Conservation (phyloP, 2,113 vertebrate genomes). For the Nesogale talazaci region DNA sequence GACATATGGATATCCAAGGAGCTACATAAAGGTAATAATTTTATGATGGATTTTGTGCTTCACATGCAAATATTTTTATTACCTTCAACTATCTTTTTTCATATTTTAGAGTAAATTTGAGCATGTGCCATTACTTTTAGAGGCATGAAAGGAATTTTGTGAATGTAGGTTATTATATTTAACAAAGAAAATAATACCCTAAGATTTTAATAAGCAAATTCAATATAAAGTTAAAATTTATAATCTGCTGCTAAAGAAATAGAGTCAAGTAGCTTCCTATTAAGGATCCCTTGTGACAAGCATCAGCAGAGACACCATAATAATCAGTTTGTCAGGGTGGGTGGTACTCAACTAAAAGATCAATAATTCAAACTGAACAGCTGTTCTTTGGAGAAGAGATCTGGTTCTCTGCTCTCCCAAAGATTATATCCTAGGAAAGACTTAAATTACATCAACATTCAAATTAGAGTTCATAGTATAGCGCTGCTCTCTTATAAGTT, state of each 20-base stretch:
- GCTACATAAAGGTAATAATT: conserved; percentile 61
- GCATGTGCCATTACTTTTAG: background rate
- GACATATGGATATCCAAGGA: conserved; percentile 49
- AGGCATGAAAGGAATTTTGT: background rate
- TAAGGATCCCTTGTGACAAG: background rate
- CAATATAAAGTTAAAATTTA: background rate
- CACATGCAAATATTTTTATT: rapidly evolving
- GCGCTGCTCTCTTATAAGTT: background rate
- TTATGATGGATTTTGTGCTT: rapidly evolving
- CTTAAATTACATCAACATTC: background rate
- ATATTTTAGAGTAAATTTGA: no score
- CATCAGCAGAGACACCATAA: no score
- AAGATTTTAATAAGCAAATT: background rate
- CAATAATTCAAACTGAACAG: background rate
- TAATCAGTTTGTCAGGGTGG: background rate
- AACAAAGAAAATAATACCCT: background rate
- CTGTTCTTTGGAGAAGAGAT: background rate
- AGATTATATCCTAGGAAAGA: background rate
- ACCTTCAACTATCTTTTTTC: background rate
- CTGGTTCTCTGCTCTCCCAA: background rate
- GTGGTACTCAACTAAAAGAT: background rate
- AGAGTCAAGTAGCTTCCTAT: no score
- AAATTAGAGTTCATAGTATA: no score
- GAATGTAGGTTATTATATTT: background rate
- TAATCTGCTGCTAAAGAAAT: background rate